These are phyloP conservation scores for Chorisops tibialis DNA, from an alignment of 2,888 invertebrate species.

Conservation along the genomic window DNA sequence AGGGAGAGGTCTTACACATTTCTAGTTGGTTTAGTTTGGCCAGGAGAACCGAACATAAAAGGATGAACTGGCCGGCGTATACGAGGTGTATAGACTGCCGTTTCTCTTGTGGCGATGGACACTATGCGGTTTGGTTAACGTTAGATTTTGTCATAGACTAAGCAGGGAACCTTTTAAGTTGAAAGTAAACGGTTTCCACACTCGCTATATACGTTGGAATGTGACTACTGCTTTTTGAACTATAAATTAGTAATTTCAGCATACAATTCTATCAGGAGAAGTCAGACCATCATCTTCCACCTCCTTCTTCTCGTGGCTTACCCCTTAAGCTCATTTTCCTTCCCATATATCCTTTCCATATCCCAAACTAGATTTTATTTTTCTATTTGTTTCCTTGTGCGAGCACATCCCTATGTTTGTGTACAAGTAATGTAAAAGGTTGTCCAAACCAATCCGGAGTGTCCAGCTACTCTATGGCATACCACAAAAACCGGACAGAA, in stretches of 20 bases:
- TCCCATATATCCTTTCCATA: background rate
- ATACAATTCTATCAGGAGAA: constrained; percentile 4
- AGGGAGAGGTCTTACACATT: no score
- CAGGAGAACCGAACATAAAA: no score
- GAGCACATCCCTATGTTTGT: background rate
- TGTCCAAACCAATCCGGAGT: constrained; percentile 6
- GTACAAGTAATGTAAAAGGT: constrained; percentile 14
- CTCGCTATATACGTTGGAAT: constrained; percentile 23
- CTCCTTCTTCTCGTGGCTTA: background rate
- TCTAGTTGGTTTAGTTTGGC: no score
- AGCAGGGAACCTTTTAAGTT: constrained; percentile 4
- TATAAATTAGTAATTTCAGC: constrained; percentile 30
- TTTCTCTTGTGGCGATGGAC: background rate
- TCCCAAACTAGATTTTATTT: background rate
- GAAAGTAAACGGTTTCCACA: constrained; percentile 21
- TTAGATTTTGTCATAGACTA: constrained; percentile 23
- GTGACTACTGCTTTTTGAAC: constrained; percentile 31
- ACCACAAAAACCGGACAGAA: constrained; percentile 27
- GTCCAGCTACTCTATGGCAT: constrained; percentile 8
- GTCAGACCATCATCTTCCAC: background rate
- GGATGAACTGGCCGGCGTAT: no score
- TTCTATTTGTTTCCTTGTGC: constrained; percentile 2
- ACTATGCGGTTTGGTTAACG: constrained; percentile 23
- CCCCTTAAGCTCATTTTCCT: background rate
- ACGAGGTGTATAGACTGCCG: background rate